Conservation (phyloP, 1,140 invertebrate species). For the Temnothorax longispinosus region DNA sequence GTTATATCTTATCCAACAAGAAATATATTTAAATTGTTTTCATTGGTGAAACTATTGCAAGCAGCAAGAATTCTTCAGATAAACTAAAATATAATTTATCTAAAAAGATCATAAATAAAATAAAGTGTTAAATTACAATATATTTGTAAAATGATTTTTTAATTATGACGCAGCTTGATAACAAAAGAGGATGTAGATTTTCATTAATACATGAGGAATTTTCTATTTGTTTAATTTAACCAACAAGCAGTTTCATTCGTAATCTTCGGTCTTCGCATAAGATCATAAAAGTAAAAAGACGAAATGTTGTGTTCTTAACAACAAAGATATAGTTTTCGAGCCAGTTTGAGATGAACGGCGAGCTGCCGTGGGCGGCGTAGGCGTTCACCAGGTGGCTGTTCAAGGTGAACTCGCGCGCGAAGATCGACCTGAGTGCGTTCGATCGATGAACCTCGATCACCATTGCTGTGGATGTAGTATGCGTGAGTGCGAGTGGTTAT, state of each 20-base stretch:
- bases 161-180: background rate
- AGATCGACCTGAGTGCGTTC: slow-evolving; percentile 48
- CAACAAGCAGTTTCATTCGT: background rate
- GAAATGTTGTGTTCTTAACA: slow-evolving; percentile 7
- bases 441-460: slow-evolving; percentile 71
- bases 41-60: background rate
- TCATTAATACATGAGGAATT: background rate
- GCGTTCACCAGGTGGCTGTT: slow-evolving; percentile 72
- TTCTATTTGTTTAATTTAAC: background rate
- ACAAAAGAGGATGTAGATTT: background rate
- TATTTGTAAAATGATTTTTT: background rate
- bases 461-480: slow-evolving; percentile 21
- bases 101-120: too few species aligned
- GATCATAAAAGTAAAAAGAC: background rate
- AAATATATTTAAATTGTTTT: background rate
- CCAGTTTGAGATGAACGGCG: slow-evolving; percentile 44
- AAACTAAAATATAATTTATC: background rate
- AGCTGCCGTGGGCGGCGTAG: slow-evolving; percentile 34
- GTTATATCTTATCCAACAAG: background rate
- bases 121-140: background rate
- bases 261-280: slow-evolving; percentile 4
- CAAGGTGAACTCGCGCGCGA: slow-evolving; percentile 61
- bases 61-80: background rate
- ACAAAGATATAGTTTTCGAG: slow-evolving; percentile 39
- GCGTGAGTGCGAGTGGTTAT: background rate